Evolutionary conservation across 2,888 invertebrate species (phyloP).

Genomic region (Coecobrya sp.): DNA sequence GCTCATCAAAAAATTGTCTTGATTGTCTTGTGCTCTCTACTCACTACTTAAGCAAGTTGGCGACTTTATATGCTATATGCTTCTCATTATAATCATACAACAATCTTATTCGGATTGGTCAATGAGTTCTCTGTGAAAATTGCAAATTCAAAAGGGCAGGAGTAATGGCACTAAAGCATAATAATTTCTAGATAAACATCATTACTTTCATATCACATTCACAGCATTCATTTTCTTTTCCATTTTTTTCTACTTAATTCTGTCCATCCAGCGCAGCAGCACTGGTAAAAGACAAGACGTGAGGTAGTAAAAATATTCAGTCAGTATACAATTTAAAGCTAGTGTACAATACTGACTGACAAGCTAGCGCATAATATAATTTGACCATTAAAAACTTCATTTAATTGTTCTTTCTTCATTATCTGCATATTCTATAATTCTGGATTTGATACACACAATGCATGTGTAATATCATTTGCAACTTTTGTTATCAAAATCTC

Average conservation of each 20-base stretch:
- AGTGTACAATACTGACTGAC: not conserved
- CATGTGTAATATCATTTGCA: not conserved
- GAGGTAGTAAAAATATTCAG: not conserved
- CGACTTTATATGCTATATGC: not conserved
- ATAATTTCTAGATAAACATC: slow-evolving; percentile 17
- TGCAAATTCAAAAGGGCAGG: not conserved
- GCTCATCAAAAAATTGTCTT: slow-evolving; percentile 20
- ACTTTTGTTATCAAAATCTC: slow-evolving; percentile 24
- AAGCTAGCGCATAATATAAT: not conserved
- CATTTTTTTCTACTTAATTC: not conserved
- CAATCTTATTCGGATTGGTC: not conserved
- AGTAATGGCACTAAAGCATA: not conserved
- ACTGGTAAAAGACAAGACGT: not conserved
- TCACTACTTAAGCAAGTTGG: not conserved
- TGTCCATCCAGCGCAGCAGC: not conserved
- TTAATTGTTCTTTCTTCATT: not conserved
- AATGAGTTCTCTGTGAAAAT: slow-evolving; percentile 26
- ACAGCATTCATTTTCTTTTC: not conserved
- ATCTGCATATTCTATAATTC: not conserved
- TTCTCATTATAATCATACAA: not conserved
- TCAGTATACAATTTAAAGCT: no score
- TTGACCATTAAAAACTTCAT: not conserved
- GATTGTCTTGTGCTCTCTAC: not conserved
- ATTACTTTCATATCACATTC: not conserved
- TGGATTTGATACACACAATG: not conserved